Evolutionary conservation across 2,888 invertebrate species (phyloP).

Genomic region (Lottia scabra): DNA sequence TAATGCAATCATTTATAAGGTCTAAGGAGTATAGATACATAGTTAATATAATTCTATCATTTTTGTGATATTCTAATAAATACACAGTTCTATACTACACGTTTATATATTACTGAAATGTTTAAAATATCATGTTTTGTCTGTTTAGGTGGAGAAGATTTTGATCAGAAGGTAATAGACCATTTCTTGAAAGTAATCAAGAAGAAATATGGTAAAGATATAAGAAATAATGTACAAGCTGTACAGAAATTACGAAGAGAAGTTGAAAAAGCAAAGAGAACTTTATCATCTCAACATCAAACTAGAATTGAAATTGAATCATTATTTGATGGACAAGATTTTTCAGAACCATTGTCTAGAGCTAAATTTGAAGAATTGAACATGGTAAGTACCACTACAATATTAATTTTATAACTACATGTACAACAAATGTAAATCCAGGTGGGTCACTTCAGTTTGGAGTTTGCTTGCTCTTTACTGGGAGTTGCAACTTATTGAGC

Average conservation of each 20-base stretch:
- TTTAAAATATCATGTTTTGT: background rate
- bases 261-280: conserved; percentile 97
- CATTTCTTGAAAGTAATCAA: conserved; percentile 98
- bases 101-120: too few relatives aligned
- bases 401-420: background rate
- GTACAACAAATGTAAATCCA: too few relatives aligned
- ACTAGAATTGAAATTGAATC: conserved; percentile 98
- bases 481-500: too few relatives aligned
- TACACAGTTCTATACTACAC: too few relatives aligned
- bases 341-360: conserved; percentile 96
- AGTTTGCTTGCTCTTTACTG: too few relatives aligned
- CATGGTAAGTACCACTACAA: conserved; percentile 75
- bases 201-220: conserved; percentile 98
- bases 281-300: conserved; percentile 93
- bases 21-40: too few relatives aligned
- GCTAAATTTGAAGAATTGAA: conserved; percentile 99
- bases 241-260: conserved; percentile 96
- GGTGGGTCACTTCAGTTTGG: too few relatives aligned
- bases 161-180: conserved; percentile 97
- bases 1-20: too few relatives aligned
- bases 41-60: too few relatives aligned
- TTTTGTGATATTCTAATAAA: too few relatives aligned
- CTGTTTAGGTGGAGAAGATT: conserved; percentile 89
- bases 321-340: conserved; percentile 97
- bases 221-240: conserved; percentile 90